phyloP scores from a whole-genome alignment of 2,888 invertebrate genomes.

The Chydorus sphaericus region DNA sequence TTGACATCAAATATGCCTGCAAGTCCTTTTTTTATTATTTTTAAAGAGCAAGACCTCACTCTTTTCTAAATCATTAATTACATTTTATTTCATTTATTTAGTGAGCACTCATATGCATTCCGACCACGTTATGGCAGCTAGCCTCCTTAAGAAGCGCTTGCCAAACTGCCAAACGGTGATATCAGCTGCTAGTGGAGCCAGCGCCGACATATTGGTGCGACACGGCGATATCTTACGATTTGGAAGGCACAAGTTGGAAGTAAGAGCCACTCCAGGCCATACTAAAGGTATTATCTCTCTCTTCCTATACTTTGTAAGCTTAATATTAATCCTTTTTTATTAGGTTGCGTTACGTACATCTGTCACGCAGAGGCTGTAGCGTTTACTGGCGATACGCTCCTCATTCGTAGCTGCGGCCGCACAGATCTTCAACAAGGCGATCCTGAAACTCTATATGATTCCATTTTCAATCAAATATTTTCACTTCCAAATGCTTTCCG shows the following conservation, averaged over 20 bases:
- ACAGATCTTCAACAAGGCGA: constrained; percentile 97
- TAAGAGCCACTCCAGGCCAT: constrained; percentile 72
- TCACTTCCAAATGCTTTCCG: constrained; percentile 65
- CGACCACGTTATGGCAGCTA: constrained; percentile 93
- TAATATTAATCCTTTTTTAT: background rate
- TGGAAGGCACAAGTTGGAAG: constrained; percentile 52
- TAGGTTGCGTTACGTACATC: constrained; percentile 74
- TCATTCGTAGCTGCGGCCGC: constrained; percentile 86
- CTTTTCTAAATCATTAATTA: background rate
- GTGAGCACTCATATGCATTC: constrained; percentile 99
- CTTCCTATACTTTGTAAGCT: background rate
- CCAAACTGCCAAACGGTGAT: constrained; percentile 70
- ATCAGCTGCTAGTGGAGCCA: constrained; percentile 61
- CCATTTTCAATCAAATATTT: constrained; percentile 76
- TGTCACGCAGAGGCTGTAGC: constrained; percentile 58
- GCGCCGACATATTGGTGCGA: constrained; percentile 61
- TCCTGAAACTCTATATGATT: constrained; percentile 60
- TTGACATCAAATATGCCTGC: constrained; percentile 64
- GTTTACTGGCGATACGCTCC: constrained; percentile 88
- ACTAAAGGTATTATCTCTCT: constrained; percentile 50
- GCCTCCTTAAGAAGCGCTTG: constrained; percentile 56
- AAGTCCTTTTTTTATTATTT: constrained; percentile 22
- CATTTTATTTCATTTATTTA: constrained; percentile 29
- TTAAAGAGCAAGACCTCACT: background rate
- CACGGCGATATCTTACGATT: constrained; percentile 58